These are phyloP conservation scores for Calephelis perditalis DNA, from an alignment of 2,888 invertebrate genomes.

Conservation along the genomic window DNA sequence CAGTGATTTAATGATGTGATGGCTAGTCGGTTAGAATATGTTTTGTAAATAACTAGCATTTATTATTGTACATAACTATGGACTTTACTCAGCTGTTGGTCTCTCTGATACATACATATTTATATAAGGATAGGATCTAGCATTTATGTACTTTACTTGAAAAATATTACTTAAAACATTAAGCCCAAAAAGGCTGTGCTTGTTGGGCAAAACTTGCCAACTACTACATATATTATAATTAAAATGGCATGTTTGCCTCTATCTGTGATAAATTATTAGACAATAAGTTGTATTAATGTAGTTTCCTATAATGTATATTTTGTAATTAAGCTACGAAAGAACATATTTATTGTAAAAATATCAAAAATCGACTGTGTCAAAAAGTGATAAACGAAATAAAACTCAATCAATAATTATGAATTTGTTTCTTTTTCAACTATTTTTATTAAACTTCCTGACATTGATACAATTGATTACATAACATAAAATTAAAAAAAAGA, in stretches of 20 bases:
- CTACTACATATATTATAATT: constrained; percentile 55
- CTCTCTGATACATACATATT: constrained; percentile 33
- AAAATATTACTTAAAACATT: constrained; percentile 26
- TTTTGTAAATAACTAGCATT: constrained; percentile 43
- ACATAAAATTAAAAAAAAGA: no score
- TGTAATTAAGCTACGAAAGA: constrained; percentile 57
- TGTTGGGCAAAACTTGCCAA: constrained; percentile 57
- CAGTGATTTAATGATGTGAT: constrained; percentile 53
- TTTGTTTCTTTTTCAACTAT: constrained; percentile 32
- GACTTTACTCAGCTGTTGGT: constrained; percentile 12
- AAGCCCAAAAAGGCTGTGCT: constrained; percentile 64
- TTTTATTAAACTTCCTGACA: neutral
- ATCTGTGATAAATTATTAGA: constrained; percentile 73
- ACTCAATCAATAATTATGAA: constrained; percentile 43
- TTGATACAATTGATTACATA: no score
- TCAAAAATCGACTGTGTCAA: constrained; percentile 60
- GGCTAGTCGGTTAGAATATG: constrained; percentile 66
- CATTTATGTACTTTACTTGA: constrained; percentile 33
- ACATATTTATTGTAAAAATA: constrained; percentile 73
- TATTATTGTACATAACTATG: constrained; percentile 41
- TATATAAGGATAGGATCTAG: constrained; percentile 35
- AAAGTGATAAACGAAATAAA: constrained; percentile 69
- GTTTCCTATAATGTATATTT: constrained; percentile 57
- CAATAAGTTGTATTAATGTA: constrained; percentile 50
- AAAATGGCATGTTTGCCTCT: constrained; percentile 61